Evolutionary conservation across 35 echinoderm and acorn worm species (phyloP), one percentile per base, ranked within the genome.

Genomic region (Patiria miniata): DNA sequence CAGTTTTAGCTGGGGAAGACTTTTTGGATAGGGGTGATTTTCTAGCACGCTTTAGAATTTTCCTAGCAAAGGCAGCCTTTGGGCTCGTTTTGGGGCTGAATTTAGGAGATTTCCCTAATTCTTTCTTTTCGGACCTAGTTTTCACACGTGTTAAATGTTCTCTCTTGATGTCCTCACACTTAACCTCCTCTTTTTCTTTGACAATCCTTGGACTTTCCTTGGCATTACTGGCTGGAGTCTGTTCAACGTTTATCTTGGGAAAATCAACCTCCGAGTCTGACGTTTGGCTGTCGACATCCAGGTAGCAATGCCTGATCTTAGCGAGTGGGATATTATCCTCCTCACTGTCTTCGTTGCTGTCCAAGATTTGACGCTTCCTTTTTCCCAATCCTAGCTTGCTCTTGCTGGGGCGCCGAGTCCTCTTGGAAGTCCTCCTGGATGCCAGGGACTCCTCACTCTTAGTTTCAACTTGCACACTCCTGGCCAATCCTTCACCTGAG

Each of bases 301-400:
- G n/a, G 39, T 88, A 88, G 78, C 86, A 58, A 59, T 88, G 51
- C 38, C 47, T 80, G 19, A 88, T 88, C 55, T 88, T 54, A 10
- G 86, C 86, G 21, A 88, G 39, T 39, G 86, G 77, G 23, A 88
- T n/a, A 39, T 88, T 77, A 79, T 88, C 86, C 1, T 87, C 86
- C 6, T 84, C 82, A 80, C 78, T 80, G 37, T 80, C 78, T 2
- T 79, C 77, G 8, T 80, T 36, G 19, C 42, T 2, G 19, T 47
- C 22, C 39, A 9, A 15, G 37, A 8, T 23, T 2, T 9, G 37
- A 47, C 19, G 8, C 8, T 39, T 40, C 42, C 29, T 26, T 73
- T 73, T 73, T 23, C 65, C 65, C 34, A 34, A 73, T 26, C 78
- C 22, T 39, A 29, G 30, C 18, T 21, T 80, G 30, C 37, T 80